Base-by-base conservation (phyloP, 2,113 vertebrate genomes). In the Eurypyga helias region DNA sequence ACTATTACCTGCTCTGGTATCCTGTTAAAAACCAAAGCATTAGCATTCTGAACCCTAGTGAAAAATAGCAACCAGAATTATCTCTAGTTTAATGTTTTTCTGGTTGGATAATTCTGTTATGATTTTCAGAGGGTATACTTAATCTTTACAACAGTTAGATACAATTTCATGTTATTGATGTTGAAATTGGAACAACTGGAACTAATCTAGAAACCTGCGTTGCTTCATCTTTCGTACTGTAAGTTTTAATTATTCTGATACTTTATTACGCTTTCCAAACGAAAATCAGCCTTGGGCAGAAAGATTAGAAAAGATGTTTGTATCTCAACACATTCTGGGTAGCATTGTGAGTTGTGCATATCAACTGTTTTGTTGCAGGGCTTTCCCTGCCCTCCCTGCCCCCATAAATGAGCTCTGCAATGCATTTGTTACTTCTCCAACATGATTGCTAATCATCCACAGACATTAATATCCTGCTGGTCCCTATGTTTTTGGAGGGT, bases 241-340 rank as follows among this genome's bases (percentile, higher is more conserved):
- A 96, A 87, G 26, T 96, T 96, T 97, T 97, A 95, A 94, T 96
- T 93, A 94, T 75, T 90, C 76, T 87, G 31, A 46, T 77, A 95
- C 41, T 90, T 94, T 87, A 95, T 84, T 87, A 88, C 2, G 1
- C 43, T 82, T 94, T 91, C 46, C 41, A 89, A 94, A 87, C 3
- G 2, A 96, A 96, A 93, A 88, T 69, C 26, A 89, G 83, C 60
- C 86, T 94, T 87, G 24, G 72, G 65, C 58, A 84, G 51, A 94
- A 95, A 96, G 65, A 95, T 87, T 77, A 91, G 54, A 90, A 73
- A 72, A 91, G 1, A 95, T 80, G 71, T 80, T 95, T 91, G 57
- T 90, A 90, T 73, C 43, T 75, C 57, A 83, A 83, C 20, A 70
- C 26, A 91, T 80, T 95, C 79, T 88, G 61, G 64, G 65, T 48